A percentile compares a stretch with the other conserved stretches of the same genome.
phyloP scores from a whole-genome alignment of 2,888 invertebrate species.

The Catocala nupta region DNA sequence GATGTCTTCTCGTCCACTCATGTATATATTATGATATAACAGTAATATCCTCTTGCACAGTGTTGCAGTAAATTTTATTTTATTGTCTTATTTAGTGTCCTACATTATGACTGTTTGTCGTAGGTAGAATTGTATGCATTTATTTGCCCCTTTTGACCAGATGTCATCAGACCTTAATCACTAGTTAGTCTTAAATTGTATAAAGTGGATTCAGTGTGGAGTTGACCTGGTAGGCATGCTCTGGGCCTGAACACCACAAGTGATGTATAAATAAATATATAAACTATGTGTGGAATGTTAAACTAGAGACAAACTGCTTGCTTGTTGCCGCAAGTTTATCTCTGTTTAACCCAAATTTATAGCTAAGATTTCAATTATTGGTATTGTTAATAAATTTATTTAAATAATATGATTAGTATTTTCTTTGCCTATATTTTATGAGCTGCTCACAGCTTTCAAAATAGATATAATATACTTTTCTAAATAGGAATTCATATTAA shows the following conservation, averaged over 20 bases:
- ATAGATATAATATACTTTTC: no score
- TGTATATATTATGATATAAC: constrained; percentile 8
- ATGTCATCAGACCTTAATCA: constrained; percentile 24
- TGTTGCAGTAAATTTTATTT: not conserved
- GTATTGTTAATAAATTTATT: constrained; percentile 74
- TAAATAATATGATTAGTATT: constrained; percentile 38
- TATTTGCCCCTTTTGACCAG: constrained; percentile 34
- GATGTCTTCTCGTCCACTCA: constrained; percentile 3
- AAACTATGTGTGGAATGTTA: constrained; percentile 51
- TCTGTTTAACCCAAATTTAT: constrained; percentile 57
- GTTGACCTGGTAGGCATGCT: constrained; percentile 9
- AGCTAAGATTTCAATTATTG: constrained; percentile 69
- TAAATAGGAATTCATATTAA: no score
- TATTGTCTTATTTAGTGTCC: not conserved
- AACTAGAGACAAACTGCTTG: constrained; percentile 43
- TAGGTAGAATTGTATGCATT: constrained; percentile 40
- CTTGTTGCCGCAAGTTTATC: constrained; percentile 36
- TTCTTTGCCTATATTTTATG: not conserved
- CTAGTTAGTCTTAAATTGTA: constrained; percentile 50
- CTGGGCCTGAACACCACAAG: constrained; percentile 15
- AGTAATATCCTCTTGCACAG: not conserved
- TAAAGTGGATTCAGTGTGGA: constrained; percentile 35
- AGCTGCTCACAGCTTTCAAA: no score
- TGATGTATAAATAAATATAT: constrained; percentile 49
- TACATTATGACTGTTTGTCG: not conserved